Conservation (phyloP, 2,113 vertebrate genomes). For the Aythya baeri region DNA sequence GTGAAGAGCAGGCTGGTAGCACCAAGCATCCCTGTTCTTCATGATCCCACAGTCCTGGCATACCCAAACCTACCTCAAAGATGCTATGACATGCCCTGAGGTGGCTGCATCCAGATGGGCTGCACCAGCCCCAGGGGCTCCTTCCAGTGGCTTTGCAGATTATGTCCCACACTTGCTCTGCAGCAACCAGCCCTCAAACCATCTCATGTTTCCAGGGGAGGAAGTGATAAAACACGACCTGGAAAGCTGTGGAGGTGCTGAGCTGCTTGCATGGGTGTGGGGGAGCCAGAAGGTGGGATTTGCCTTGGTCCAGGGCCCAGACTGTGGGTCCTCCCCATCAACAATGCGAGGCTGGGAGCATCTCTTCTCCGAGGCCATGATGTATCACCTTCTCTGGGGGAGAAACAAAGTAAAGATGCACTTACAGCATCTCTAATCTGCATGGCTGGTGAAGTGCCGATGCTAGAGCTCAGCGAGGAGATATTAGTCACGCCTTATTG, state of each 20-base stretch:
- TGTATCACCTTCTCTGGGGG: neutral
- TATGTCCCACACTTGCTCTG: rapidly evolving
- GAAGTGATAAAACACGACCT: neutral
- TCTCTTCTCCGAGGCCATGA: neutral
- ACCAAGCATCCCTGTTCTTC: neutral
- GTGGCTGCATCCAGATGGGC: neutral
- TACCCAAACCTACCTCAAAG: neutral
- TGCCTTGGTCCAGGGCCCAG: neutral
- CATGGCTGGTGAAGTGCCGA: neutral
- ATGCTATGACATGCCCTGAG: neutral
- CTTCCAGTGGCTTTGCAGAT: neutral
- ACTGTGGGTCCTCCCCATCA: neutral
- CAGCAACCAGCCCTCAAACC: neutral
- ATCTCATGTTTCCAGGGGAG: neutral
- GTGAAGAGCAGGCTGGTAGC: neutral
- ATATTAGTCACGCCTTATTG: conserved; percentile 35
- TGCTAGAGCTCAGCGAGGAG: neutral
- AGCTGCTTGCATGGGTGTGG: neutral
- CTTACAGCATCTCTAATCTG: neutral
- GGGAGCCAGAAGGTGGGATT: neutral
- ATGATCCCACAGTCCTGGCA: neutral
- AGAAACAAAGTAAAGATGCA: neutral
- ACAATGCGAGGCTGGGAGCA: rapidly evolving
- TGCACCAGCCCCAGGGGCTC: neutral
- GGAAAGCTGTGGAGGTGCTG: neutral